Evolutionary conservation across 2,888 invertebrate species (phyloP), one percentile per base, ranked within the genome.

Genomic region (Drosophila ezoana): DNA sequence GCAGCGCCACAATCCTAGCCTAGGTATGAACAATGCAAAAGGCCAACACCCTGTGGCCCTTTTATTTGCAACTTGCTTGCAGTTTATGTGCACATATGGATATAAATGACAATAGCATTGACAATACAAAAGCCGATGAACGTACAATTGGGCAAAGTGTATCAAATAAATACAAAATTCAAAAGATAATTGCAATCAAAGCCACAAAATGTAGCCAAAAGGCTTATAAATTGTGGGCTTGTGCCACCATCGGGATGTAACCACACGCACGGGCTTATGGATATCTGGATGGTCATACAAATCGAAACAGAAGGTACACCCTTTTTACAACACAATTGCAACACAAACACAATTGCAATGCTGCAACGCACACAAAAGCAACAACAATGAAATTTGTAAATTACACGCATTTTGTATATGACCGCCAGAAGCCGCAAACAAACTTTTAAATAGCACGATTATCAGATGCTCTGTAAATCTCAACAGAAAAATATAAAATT

Each of bases 141-240:
- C 76, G 77, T 76, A 86, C 89, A 86, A 84, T 87, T 87, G 85
- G 58, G 57, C 76, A 87, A 79, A 89, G 85, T 89, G 89, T 81
- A 87, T 87, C 90, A 86, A 85, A 78, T 80, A 86, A 82, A 85
- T 89, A 81, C 81, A 79, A 86, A 90, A 88, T 90, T 79, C 87
- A 89, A 79, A 81, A 79, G 87, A 90, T 91, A 90, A 90, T 91
- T 90, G 90, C 88, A 84, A 81, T 85, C 79, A 86, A 87, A 87
- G 81, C 86, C 89, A 82, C 90, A 90, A 86, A 87, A 80, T 85
- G 89, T 80, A 69, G 87, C 84, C 84, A 76, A 88, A 84, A 83
- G 84, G 89, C 89, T 89, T 89, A 79, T 79, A 81, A 88, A 81
- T 79, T 89, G 79, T 76, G 84, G 84, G 72, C 67, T 69, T 65